Conservation (phyloP, 2,797 vertebrate species). For the Protosalanx chinensis region DNA sequence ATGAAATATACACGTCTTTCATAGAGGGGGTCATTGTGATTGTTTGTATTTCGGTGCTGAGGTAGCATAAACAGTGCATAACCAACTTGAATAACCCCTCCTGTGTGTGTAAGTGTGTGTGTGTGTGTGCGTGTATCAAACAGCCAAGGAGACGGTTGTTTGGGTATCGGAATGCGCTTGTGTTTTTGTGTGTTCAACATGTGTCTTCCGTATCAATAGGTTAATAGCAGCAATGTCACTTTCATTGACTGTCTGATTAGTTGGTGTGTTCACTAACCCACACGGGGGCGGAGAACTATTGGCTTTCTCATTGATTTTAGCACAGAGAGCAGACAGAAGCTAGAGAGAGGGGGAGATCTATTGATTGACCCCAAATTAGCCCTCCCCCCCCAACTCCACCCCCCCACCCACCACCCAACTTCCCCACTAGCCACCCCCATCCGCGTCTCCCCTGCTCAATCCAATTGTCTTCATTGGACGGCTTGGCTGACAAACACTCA, state of each 20-base stretch:
- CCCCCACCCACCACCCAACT: slow-evolving; percentile 22
- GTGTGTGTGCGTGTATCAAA: not conserved
- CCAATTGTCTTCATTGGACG: slow-evolving; percentile 49
- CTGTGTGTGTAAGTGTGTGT: slow-evolving; percentile 34
- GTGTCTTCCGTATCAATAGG: slow-evolving; percentile 81
- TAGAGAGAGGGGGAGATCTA: slow-evolving; percentile 76
- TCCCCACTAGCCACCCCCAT: slow-evolving; percentile 28
- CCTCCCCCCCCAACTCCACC: slow-evolving; percentile 22
- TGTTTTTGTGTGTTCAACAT: slow-evolving; percentile 53
- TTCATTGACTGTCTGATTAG: slow-evolving; percentile 91
- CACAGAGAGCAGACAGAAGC: slow-evolving; percentile 73
- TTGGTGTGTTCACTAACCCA: slow-evolving; percentile 90
- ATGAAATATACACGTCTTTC: no score
- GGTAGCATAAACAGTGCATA: slow-evolving; percentile 12
- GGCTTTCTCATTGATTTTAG: slow-evolving; percentile 81
- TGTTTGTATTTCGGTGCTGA: not conserved
- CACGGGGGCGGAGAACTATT: slow-evolving; percentile 74
- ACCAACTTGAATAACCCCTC: slow-evolving; percentile 22
- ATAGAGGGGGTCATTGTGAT: no score
- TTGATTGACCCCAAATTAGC: slow-evolving; percentile 85
- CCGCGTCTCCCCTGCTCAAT: slow-evolving; percentile 48
- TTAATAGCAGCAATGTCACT: slow-evolving; percentile 87
- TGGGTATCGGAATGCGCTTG: slow-evolving; percentile 17
- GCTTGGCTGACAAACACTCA: slow-evolving; percentile 48
- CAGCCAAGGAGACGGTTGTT: slow-evolving; percentile 17